These are phyloP conservation scores for Ophioninae sp. DNA, from an alignment of 2,888 invertebrate species.

Conservation along the genomic window DNA sequence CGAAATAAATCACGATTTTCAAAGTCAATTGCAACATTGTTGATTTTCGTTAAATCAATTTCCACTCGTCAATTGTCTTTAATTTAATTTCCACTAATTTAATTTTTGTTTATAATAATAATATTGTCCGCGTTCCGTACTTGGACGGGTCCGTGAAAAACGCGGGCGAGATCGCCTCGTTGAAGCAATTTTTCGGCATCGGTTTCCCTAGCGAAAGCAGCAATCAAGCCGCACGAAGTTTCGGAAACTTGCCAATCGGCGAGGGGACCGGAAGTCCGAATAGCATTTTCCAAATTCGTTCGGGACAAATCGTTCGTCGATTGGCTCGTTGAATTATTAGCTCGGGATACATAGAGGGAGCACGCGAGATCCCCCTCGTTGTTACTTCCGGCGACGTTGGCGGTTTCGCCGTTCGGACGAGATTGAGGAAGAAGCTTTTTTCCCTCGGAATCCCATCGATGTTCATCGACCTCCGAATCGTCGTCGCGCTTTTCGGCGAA, in stretches of 20 bases:
- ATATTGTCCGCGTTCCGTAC: conserved; percentile 61
- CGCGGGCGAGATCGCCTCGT: conserved; percentile 78
- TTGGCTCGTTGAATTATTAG: conserved; percentile 64
- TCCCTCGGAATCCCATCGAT: conserved; percentile 5
- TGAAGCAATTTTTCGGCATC: conserved; percentile 80
- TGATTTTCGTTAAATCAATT: too few species aligned
- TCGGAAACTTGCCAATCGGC: conserved; percentile 76
- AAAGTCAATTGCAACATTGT: too few species aligned
- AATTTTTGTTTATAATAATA: too few species aligned
- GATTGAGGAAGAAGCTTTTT: conserved; percentile 4
- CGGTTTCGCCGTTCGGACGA: conserved; percentile 2
- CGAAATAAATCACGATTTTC: too few species aligned
- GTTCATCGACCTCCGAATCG: conserved; percentile 2
- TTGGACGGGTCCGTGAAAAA: conserved; percentile 81
- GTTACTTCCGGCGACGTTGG: not conserved
- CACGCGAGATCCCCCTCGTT: conserved; percentile 69
- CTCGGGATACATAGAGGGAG: conserved; percentile 76
- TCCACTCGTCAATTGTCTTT: too few species aligned
- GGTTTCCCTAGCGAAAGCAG: conserved; percentile 78
- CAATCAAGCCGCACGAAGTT: conserved; percentile 80
- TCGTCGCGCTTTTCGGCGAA: conserved; percentile 22
- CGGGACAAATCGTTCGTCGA: conserved; percentile 65
- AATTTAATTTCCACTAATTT: too few species aligned
- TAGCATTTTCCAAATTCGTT: conserved; percentile 73
- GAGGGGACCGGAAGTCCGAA: conserved; percentile 69